Base-by-base conservation (phyloP, 1,140 invertebrate species). In the Chymomyza costata region DNA sequence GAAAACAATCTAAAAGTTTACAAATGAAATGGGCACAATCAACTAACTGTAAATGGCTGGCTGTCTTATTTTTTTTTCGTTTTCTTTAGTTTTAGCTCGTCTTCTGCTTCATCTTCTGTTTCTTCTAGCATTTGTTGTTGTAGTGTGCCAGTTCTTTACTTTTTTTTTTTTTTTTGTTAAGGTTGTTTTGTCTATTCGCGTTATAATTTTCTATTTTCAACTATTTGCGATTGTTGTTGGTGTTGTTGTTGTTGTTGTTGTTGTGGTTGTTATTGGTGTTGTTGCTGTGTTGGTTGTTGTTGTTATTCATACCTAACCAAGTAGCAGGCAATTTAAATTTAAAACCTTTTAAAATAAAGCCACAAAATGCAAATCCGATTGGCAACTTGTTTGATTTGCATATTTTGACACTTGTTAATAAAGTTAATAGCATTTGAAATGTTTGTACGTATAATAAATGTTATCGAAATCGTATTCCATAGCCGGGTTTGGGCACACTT, bases 1-100 rank as follows among this genome's bases (percentile, higher is more conserved):
- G 53, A 61, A 65, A 76, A 78, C 62, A 60, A 65, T 70, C 65
- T 69, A 78, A 76, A 56, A 76, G 70, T 62, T 58, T 60, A 66
- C 65, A 76, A 74, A 76, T 67, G 66, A 68, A 80, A 80, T 80
- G 73, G 73, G 73, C 69, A 80, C 73, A 80, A 80, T 80, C 67
- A 80, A 68, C 74, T 80, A 80, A 80, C 73, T 73, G 73, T 80
- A 80, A 65, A 73, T 78, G 60, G 57, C 53, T n/a, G n/a, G n/a
- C n/a, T n/a, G n/a, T n/a, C n/a, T n/a, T n/a, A n/a, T n/a, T n/a
- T n/a, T n/a, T n/a, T n/a, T n/a, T n/a, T n/a, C n/a, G n/a, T n/a
- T n/a, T n/a, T n/a, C n/a, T n/a, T n/a, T n/a, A n/a, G n/a, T n/a
- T 76, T 78, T 78, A 51, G 66, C 66, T 63, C 47, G 43, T 21